Evolutionary conservation across 2,888 invertebrate species (phyloP), one percentile per base, ranked within the genome.

Genomic region (Onchidella celtica): DNA sequence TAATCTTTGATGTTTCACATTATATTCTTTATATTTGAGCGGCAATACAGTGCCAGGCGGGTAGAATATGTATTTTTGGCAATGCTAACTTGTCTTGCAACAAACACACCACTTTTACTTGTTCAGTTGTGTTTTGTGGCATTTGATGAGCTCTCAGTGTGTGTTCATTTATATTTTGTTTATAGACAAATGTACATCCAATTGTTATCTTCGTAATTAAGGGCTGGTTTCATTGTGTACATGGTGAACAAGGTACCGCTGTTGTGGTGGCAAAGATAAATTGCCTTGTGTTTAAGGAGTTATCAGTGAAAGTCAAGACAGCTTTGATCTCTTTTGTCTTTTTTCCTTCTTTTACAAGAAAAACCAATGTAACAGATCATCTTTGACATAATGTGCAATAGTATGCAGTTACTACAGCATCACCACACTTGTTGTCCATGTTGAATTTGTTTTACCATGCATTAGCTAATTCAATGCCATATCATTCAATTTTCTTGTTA

Each of bases 311-410:
- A 47, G 47, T 47, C 9, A 47, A 11, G 59, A 21, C 3, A 47
- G 38, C 11, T 68, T 27, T 32, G 21, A 27, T 70, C 40, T 55
- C 32, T 29, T 70, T 47, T 29, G 4, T 0, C 3, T 47, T 40
- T 2, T 1, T 55, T 70, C 47, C 1, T 47, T 55, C 3, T 27
- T 0, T 47, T 55, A 0, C 11, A 55, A 27, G 27, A n/a, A 38
- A 68, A 6, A 32, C 38, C 38, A 24, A 2, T 38, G 32, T 21
- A 14, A 34, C 34, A 63, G 69, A 69, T 57, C 47, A 70, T 57
- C n/a, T 38, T 11, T 21, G 38, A 65, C 21, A 40, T 75, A 40
- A 74, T 47, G 77, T 77, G 77, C 77, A 77, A 77, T 77, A 77
- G 66, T 77, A 55, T 34, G 68, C n/a, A 24, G 36, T 55, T 40